Evolutionary conservation across 1,140 invertebrate species (phyloP), one percentile per base, ranked within the genome.

Genomic region (Cyrtorhinus lividipennis): DNA sequence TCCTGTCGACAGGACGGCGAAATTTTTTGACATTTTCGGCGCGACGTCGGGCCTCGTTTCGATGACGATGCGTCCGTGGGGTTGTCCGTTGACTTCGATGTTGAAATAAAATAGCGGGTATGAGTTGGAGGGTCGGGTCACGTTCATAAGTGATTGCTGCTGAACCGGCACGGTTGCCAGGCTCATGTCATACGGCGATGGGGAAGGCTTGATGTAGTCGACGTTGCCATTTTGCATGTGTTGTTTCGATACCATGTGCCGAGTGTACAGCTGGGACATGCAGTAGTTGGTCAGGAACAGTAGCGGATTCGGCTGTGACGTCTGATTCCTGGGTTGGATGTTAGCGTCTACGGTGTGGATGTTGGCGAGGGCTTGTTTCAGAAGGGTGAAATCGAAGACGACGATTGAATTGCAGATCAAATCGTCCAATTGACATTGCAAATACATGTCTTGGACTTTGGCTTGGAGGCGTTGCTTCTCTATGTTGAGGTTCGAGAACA

Each of bases 11-110:
- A 95, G 74, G 0, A 84, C 78, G 64, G 83, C 80, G 73, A 95
- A 95, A 73, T 95, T 95, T 71, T 90, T 87, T 23, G 87, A 85
- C 80, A 95, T 95, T 70, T 86, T 90, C 2, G 92, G 92, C 1
- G 90, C 90, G 2, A 84, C 82, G 73, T 94, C 87, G 5, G 83
- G 83, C 66, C 87, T 81, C 8, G 92, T 83, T 76, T 95, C 87
- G 66, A 92, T 85, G 2, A 92, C 80, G 59, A 92, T 81, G 18
- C 88, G 77, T 0, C 88, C 89, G 62, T 82, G 78, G 0, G 80
- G 78, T 20, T 79, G 72, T 13, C 84, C 83, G 70, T 86, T 84
- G 15, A 87, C 81, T 67, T 88, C 86, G 64, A 89, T 80, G 68
- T 86, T 84, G 70, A 89, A 86, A 69, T 79, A 88, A 69, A 85